phyloP scores from a whole-genome alignment of 1,140 invertebrate species.

The Trichonephila clavipes region DNA sequence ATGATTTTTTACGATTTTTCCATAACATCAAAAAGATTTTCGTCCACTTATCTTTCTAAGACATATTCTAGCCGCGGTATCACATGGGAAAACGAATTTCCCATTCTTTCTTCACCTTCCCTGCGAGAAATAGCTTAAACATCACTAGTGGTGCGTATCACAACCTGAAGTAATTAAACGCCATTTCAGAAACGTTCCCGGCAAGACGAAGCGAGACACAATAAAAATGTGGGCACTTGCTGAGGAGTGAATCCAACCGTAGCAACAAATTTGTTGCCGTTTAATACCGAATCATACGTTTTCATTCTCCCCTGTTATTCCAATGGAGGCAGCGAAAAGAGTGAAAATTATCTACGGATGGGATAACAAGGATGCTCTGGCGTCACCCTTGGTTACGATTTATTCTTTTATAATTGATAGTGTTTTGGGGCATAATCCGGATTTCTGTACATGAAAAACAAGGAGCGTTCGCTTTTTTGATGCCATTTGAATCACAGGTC shows the following conservation, averaged over 20 bases:
- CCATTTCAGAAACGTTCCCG: conserved; percentile 29
- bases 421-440: conserved; percentile 9
- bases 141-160: conserved; percentile 29
- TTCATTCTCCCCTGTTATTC: conserved; percentile 12
- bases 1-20: not conserved
- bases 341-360: conserved; percentile 40
- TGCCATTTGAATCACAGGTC: not conserved
- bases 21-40: not conserved
- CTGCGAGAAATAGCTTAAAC: conserved; percentile 34
- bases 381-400: conserved; percentile 37
- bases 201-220: conserved; percentile 33
- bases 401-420: conserved; percentile 31
- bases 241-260: conserved; percentile 18
- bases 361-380: conserved; percentile 11
- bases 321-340: not conserved
- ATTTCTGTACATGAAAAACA: conserved; percentile 9
- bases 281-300: not conserved
- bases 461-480: not conserved
- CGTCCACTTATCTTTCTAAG: not conserved
- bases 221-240: conserved; percentile 37
- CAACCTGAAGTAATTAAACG: conserved; percentile 17
- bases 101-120: conserved; percentile 7
- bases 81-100: conserved; percentile 37
- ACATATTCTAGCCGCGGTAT: not conserved
- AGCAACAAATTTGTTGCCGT: conserved; percentile 30